Evolutionary conservation across 1,140 invertebrate genomes (phyloP).

Genomic region (Cotesia glomerata): DNA sequence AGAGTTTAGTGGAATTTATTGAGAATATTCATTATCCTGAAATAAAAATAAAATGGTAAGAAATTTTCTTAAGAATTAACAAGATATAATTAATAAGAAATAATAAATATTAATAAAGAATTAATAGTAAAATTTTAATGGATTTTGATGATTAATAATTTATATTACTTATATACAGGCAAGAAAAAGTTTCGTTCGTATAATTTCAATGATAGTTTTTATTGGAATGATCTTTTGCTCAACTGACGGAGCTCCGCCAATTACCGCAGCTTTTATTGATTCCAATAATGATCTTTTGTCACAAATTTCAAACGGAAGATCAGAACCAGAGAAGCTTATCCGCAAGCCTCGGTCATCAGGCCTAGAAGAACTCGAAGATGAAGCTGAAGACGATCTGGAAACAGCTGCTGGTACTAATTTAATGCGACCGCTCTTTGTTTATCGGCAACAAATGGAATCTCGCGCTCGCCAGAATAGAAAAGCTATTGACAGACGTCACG

Average conservation of each 20-base stretch:
- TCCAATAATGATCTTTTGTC: neutral
- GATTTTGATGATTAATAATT: neutral
- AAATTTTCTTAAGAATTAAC: neutral
- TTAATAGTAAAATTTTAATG: no score
- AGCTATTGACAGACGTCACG: neutral
- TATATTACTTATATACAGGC: neutral
- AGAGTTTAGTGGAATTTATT: neutral
- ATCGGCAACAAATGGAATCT: slow-evolving; percentile 57
- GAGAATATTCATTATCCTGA: neutral
- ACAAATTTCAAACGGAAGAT: neutral
- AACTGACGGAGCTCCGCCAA: no score
- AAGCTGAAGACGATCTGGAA: slow-evolving; percentile 46
- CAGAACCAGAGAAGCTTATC: neutral
- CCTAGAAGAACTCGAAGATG: neutral
- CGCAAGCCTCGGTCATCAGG: neutral
- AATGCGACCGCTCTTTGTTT: slow-evolving; percentile 58
- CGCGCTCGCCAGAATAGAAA: slow-evolving; percentile 48
- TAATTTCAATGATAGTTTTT: neutral
- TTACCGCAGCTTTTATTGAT: no score
- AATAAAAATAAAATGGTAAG: slow-evolving; percentile 13
- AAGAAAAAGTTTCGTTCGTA: neutral
- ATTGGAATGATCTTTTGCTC: neutral
- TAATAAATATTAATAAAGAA: no score
- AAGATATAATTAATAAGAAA: no score
- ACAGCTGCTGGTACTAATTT: slow-evolving; percentile 57